A percentile compares a stretch with the other conserved stretches of the same genome.
These are phyloP conservation scores for Malurus elegans DNA, from an alignment of 2,113 vertebrate species.

Conservation along the genomic window DNA sequence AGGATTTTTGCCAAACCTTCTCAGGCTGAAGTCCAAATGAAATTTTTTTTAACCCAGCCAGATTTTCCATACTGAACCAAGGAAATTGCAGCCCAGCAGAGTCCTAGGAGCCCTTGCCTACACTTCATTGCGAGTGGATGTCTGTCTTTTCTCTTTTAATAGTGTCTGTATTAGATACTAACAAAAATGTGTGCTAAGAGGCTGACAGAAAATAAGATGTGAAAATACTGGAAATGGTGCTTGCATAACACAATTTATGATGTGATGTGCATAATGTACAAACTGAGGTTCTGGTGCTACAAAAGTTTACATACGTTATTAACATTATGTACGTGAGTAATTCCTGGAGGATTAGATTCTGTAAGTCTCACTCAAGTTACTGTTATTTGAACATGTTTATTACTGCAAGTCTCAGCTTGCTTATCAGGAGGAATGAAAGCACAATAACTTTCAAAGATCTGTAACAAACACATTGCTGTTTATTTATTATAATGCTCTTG, in stretches of 20 bases:
- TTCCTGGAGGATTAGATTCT: background rate
- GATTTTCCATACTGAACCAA: constrained; percentile 32
- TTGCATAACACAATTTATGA: background rate
- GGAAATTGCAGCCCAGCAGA: background rate
- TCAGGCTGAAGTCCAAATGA: constrained; percentile 24
- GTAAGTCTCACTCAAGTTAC: background rate
- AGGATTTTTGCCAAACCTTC: constrained; percentile 51
- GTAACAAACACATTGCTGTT: background rate
- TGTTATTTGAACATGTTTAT: background rate
- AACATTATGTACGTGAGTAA: background rate
- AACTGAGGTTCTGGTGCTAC: background rate
- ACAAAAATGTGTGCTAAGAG: background rate
- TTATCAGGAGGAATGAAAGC: background rate
- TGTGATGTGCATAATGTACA: background rate
- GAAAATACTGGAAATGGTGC: background rate
- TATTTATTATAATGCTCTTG: background rate
- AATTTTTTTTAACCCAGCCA: background rate
- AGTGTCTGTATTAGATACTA: background rate
- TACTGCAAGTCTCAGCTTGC: background rate
- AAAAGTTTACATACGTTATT: constrained; percentile 5
- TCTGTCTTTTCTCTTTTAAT: background rate
- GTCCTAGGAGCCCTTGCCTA: background rate
- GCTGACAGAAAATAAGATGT: constrained; percentile 19
- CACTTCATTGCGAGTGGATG: background rate
- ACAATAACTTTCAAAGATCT: background rate